Evolutionary conservation across 2,113 vertebrate species (phyloP).

Genomic region (Orcinus orca): DNA sequence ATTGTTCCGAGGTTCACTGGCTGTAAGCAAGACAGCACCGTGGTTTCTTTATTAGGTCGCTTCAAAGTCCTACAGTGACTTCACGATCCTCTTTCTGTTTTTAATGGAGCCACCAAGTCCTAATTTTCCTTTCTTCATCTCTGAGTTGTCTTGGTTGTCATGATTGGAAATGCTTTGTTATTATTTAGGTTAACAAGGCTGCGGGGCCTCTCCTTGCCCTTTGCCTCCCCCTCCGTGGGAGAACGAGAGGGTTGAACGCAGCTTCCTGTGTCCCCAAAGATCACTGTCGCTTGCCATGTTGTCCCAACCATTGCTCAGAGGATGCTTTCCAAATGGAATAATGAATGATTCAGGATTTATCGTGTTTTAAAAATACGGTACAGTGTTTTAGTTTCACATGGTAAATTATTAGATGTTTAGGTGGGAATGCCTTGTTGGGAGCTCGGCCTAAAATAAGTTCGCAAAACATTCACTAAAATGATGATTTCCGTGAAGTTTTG

Average conservation of each 20-base stretch:
- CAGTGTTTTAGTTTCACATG: neutral
- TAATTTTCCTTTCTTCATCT: neutral
- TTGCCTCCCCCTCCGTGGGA: rapidly evolving
- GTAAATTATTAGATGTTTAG: neutral
- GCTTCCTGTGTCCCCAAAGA: neutral
- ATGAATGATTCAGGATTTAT: neutral
- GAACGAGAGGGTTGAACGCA: neutral
- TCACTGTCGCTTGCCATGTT: rapidly evolving
- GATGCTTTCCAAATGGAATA: neutral
- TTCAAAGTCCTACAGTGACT: neutral
- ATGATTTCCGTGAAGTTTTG: neutral
- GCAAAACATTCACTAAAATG: neutral
- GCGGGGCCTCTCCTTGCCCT: rapidly evolving
- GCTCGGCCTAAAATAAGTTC: neutral
- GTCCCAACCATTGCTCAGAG: neutral
- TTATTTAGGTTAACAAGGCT: too few species aligned
- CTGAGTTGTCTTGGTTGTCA: neutral
- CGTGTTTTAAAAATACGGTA: neutral
- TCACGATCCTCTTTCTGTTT: neutral
- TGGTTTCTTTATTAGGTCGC: neutral
- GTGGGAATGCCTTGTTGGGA: neutral
- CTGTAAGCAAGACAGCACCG: rapidly evolving
- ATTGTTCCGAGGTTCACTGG: neutral
- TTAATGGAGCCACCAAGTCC: too few species aligned
- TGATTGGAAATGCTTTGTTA: neutral